A percentile compares a stretch with the other conserved stretches of the same genome.
phyloP scores from a whole-genome alignment of 2,113 vertebrate genomes.

The Pterophyllum scalare region DNA sequence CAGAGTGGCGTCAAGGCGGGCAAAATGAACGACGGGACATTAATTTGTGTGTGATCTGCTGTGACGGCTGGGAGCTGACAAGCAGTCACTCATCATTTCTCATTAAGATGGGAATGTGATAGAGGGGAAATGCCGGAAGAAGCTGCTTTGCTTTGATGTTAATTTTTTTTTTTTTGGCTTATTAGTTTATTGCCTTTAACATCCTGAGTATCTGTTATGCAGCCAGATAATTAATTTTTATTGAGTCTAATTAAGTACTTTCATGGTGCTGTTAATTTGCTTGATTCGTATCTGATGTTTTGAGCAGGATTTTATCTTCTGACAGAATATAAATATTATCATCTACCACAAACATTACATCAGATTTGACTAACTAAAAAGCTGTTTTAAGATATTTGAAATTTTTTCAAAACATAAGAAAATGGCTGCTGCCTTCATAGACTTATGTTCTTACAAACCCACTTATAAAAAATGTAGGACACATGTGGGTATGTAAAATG shows the following conservation, averaged over 20 bases:
- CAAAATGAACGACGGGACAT: conserved; percentile 29
- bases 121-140: conserved; percentile 25
- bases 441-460: too few relatives aligned
- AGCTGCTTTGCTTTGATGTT: conserved; percentile 10
- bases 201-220: conserved; percentile 6
- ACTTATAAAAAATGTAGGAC: not conserved
- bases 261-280: conserved; percentile 10
- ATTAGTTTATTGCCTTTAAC: conserved; percentile 24
- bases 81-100: conserved; percentile 53
- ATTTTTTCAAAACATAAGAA: not conserved
- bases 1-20: not conserved
- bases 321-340: not conserved
- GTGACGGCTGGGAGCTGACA: conserved; percentile 46
- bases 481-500: not conserved
- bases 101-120: conserved; percentile 57
- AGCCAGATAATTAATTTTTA: conserved; percentile 29
- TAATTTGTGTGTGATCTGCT: conserved; percentile 37
- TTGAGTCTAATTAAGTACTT: conserved; percentile 25
- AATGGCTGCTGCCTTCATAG: not conserved
- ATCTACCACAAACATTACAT: not conserved
- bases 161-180: conserved; percentile 22
- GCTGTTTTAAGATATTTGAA: not conserved
- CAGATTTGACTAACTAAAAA: not conserved
- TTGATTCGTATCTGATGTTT: conserved; percentile 16
- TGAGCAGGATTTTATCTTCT: not conserved